Percentiles rank a stretch among this genome's conserved stretches.
Evolutionary conservation across 2,797 vertebrate species (phyloP).

Genomic region (Pseudochromis fuscus): DNA sequence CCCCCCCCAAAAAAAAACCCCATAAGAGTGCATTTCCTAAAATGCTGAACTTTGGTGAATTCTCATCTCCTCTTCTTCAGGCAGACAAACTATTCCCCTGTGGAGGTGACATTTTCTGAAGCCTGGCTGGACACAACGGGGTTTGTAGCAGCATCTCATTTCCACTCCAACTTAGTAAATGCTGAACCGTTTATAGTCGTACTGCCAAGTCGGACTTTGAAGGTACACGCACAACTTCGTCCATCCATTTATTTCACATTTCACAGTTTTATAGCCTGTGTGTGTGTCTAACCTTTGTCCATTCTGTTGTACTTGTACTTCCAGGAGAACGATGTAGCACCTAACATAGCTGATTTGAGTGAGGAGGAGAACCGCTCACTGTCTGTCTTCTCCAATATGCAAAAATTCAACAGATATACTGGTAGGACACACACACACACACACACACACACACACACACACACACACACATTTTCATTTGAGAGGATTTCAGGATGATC

Average conservation of each 20-base stretch:
- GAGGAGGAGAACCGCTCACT: slow-evolving; percentile 84
- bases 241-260: neutral
- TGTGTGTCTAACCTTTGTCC: too few relatives aligned
- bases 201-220: slow-evolving; percentile 85
- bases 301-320: neutral
- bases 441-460: too few relatives aligned
- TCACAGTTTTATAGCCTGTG: too few relatives aligned
- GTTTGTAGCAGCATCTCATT: slow-evolving; percentile 80
- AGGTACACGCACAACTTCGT: slow-evolving; percentile 28
- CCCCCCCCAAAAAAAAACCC: too few relatives aligned
- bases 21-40: neutral
- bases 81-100: slow-evolving; percentile 72
- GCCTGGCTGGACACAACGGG: slow-evolving; percentile 81
- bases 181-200: slow-evolving; percentile 73
- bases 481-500: neutral
- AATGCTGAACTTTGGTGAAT: neutral
- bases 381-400: slow-evolving; percentile 75
- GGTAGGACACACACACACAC: too few relatives aligned
- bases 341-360: slow-evolving; percentile 84
- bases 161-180: slow-evolving; percentile 78
- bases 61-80: slow-evolving; percentile 71
- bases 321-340: slow-evolving; percentile 69
- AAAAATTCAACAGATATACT: too few relatives aligned
- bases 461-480: neutral
- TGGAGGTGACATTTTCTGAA: slow-evolving; percentile 83